Base-by-base conservation (phyloP, 2,113 vertebrate species). In the Hiodon alosoides region DNA sequence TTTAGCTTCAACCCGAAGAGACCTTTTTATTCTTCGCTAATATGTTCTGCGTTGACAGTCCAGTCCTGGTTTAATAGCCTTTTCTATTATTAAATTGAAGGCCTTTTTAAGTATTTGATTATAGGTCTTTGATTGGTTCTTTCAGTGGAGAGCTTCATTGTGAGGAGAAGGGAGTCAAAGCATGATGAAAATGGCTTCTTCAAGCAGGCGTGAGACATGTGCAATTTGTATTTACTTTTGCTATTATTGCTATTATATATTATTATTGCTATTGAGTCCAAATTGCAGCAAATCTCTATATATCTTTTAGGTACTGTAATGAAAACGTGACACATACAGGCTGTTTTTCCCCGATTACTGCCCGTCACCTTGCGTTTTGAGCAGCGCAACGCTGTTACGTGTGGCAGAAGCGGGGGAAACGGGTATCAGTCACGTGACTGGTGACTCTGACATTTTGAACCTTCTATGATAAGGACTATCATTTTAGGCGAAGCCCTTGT, bases 391-490 rank as follows among this genome's bases (percentile, higher is more conserved):
- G 80, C 81, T 80, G 77, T 79, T 75, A 72, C 77, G 85, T 88
- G 89, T 88, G 86, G 84, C 86, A 85, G 74, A 81, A 67, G 67
- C 7, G 71, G 81, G 76, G 74, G 14, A 14, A 65, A 17, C 51
- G 78, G 85, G 79, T 70, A 90, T 91, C 88, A 88, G 84, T 91
- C 89, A 89, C 77, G 66, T 77, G 65, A 11, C 83, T 55, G 83
- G 83, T 83, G 82, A 82, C 76, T 62, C 71, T 77, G 83, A 78
- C 84, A 85, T 82, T 79, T 86, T 88, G 87, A 90, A 90, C 79
- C 89, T 90, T 88, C 89, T 31, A 31, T 31, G 89, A 90, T 90
- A 88, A 89, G 89, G 86, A 85, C 84, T 85, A 80, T 88, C 83
- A 86, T 86, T 89, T 83, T 76, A 75, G 17, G 84, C 74, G 61